Evolutionary conservation across 1,140 invertebrate genomes (phyloP).

Genomic region (Ips nitidus): DNA sequence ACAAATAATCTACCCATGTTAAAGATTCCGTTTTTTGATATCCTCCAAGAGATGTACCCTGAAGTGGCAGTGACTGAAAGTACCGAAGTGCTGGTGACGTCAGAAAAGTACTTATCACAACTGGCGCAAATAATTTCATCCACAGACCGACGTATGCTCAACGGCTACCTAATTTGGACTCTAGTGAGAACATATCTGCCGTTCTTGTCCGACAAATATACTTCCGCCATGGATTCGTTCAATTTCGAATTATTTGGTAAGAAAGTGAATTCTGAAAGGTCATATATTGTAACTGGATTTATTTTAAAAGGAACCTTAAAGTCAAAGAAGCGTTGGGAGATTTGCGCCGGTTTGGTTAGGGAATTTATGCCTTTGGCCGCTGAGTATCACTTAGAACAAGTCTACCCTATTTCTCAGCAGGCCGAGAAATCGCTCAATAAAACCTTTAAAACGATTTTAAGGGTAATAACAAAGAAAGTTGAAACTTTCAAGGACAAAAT

Average conservation of each 20-base stretch:
- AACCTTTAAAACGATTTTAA: slow-evolving; percentile 50
- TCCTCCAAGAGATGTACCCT: slow-evolving; percentile 60
- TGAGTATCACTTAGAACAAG: slow-evolving; percentile 56
- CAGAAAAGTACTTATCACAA: slow-evolving; percentile 57
- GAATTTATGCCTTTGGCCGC: slow-evolving; percentile 59
- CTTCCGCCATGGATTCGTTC: slow-evolving; percentile 57
- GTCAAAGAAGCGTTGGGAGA: slow-evolving; percentile 59
- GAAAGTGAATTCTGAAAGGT: slow-evolving; percentile 3
- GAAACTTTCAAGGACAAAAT: slow-evolving; percentile 24
- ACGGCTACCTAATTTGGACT: slow-evolving; percentile 66
- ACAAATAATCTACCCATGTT: not conserved
- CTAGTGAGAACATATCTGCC: slow-evolving; percentile 59
- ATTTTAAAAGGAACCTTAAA: slow-evolving; percentile 50
- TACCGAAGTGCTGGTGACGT: slow-evolving; percentile 59
- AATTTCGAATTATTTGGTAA: slow-evolving; percentile 56
- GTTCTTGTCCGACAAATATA: slow-evolving; percentile 60
- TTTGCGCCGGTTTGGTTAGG: slow-evolving; percentile 58
- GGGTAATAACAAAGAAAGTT: slow-evolving; percentile 41
- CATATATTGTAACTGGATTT: not conserved
- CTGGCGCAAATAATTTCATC: slow-evolving; percentile 60
- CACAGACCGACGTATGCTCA: slow-evolving; percentile 60
- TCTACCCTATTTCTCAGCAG: slow-evolving; percentile 44
- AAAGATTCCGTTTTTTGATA: slow-evolving; percentile 59
- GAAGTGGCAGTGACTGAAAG: slow-evolving; percentile 55
- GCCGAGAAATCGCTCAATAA: slow-evolving; percentile 43